phyloP scores from a whole-genome alignment of 2,113 vertebrate species.

The Hemicordylus capensis region DNA sequence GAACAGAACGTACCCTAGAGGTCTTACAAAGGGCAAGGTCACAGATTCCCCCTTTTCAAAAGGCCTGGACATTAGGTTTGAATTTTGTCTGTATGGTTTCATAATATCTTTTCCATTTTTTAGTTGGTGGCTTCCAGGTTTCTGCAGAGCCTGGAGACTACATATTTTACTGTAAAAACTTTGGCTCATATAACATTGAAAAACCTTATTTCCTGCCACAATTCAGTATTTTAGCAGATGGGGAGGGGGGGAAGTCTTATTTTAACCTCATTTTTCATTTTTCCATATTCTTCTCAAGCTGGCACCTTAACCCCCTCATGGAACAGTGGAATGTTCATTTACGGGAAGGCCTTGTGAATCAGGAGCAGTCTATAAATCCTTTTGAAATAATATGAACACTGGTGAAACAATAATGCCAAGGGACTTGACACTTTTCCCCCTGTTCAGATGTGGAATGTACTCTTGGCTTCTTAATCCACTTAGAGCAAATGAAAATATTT shows the following conservation, averaged over 20 bases:
- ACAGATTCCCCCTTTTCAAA: conserved; percentile 57
- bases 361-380: conserved; percentile 66
- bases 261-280: conserved; percentile 46
- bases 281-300: conserved; percentile 68
- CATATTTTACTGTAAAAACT: conserved; percentile 45
- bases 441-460: conserved; percentile 18
- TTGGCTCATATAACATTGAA: conserved; percentile 63
- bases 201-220: conserved; percentile 69
- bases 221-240: conserved; percentile 62
- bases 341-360: conserved; percentile 67
- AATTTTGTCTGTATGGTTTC: conserved; percentile 61
- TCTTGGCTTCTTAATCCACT: conserved; percentile 41
- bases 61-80: conserved; percentile 40
- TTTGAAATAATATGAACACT: conserved; percentile 53
- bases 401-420: conserved; percentile 65
- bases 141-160: conserved; percentile 60
- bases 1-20: conserved; percentile 67
- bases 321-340: conserved; percentile 71
- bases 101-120: conserved; percentile 73
- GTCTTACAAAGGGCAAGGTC: conserved; percentile 61
- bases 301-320: conserved; percentile 54
- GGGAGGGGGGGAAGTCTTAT: conserved; percentile 8
- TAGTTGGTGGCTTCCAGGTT: conserved; percentile 62
- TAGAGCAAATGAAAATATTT: conserved; percentile 35
- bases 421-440: not conserved